Percentiles rank a stretch among this genome's conserved stretches.
Conservation (phyloP, 2,888 invertebrate species). For the Drosophila formosana region DNA sequence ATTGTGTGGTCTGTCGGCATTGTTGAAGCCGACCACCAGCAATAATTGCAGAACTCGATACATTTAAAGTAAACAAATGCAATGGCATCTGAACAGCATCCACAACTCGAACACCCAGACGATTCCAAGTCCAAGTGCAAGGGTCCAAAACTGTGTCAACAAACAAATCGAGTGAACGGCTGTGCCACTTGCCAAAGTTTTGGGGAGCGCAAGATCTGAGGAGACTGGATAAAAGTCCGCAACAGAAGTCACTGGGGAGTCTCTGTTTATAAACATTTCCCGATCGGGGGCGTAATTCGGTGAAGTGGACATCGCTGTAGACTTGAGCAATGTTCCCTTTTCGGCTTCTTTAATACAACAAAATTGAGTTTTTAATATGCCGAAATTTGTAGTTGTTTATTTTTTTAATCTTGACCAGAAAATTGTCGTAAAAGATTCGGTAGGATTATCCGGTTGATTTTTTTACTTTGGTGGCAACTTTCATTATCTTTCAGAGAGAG, state of each 20-base stretch:
- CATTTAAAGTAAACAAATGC: conserved; percentile 53
- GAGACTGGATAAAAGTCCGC: conserved; percentile 57
- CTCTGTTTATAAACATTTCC: conserved; percentile 39
- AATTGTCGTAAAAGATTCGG: conserved; percentile 2
- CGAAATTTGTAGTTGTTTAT: conserved; percentile 41
- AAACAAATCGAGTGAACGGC: conserved; percentile 52
- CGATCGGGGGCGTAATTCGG: conserved; percentile 66
- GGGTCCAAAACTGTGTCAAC: conserved; percentile 56
- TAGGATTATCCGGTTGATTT: conserved; percentile 2
- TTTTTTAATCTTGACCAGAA: conserved; percentile 25
- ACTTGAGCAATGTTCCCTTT: neutral
- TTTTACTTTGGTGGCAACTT: neutral
- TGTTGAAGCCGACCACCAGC: conserved; percentile 67
- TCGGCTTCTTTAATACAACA: conserved; percentile 29
- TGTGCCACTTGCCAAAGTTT: conserved; percentile 49
- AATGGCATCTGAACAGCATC: conserved; percentile 17
- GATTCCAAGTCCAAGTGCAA: conserved; percentile 30
- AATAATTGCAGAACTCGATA: conserved; percentile 62
- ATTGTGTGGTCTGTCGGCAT: conserved; percentile 73
- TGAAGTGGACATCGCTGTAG: conserved; percentile 34
- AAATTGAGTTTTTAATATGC: conserved; percentile 6
- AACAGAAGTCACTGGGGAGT: conserved; percentile 21
- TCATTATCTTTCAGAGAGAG: conserved; percentile 9
- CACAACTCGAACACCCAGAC: conserved; percentile 6
- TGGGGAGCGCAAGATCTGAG: neutral